phyloP scores from a whole-genome alignment of 2,797 vertebrate species.

The Meriones psammophilus region DNA sequence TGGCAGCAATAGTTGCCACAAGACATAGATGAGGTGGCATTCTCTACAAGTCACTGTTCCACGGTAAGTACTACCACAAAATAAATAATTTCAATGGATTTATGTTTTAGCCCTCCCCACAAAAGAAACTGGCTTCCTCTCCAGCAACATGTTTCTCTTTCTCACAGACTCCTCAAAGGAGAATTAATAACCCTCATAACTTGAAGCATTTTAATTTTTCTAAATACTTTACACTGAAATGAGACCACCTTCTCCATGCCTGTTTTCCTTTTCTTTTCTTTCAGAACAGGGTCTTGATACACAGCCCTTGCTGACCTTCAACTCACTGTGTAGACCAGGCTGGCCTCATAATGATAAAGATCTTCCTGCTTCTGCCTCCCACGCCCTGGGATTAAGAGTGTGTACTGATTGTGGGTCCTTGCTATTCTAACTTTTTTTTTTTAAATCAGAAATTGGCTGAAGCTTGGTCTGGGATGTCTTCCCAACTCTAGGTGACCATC shows the following conservation, averaged over 20 bases:
- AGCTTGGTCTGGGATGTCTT: not conserved
- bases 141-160: not conserved
- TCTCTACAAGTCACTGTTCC: too few relatives aligned
- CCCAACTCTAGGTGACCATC: not conserved
- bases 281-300: not conserved
- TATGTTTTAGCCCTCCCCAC: not conserved
- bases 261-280: not conserved
- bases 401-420: not conserved
- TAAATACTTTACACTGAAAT: not conserved
- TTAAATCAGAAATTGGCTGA: not conserved
- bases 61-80: not conserved
- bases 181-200: not conserved
- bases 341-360: not conserved
- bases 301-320: not conserved
- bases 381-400: not conserved
- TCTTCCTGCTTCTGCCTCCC: not conserved
- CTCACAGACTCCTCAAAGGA: not conserved
- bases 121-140: not conserved
- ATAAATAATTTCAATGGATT: not conserved
- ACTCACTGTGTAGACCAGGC: not conserved
- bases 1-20: not conserved
- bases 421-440: not conserved
- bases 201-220: constrained; percentile 6
- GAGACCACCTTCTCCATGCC: not conserved
- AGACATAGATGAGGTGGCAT: not conserved